These are phyloP conservation scores for Trichosurus vulpecula DNA, from an alignment of 2,797 vertebrate genomes.

Conservation along the genomic window DNA sequence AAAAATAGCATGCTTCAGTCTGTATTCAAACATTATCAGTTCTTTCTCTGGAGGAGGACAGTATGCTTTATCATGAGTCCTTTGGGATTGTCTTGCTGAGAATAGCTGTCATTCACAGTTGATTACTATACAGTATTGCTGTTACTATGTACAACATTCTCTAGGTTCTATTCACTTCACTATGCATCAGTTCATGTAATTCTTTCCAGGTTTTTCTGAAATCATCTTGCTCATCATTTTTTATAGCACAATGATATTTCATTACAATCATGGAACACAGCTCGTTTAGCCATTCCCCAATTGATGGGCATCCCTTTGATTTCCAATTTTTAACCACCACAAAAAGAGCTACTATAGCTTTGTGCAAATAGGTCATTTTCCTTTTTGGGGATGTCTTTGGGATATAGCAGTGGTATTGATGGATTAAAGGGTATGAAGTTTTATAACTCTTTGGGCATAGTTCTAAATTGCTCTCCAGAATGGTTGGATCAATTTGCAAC, in stretches of 20 bases:
- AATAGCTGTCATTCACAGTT: neutral
- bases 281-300: neutral
- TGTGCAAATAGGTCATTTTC: neutral
- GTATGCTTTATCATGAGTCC: neutral
- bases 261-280: too few species aligned
- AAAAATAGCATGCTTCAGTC: neutral
- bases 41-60: neutral
- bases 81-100: neutral
- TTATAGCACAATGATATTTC: too few species aligned
- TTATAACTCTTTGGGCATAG: neutral
- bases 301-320: neutral
- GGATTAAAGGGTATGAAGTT: too few species aligned
- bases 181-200: too few species aligned
- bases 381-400: neutral
- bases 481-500: neutral
- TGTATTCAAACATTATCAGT: neutral
- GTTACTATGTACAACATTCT: too few species aligned
- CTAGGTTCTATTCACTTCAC: neutral
- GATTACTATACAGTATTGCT: too few species aligned
- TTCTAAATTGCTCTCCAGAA: neutral
- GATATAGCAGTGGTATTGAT: too few species aligned
- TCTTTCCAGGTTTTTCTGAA: neutral
- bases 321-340: neutral
- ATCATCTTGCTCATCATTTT: neutral
- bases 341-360: neutral